Percentiles rank a stretch among this genome's conserved stretches.
These are phyloP conservation scores for Drosophila pseudoobscura DNA, from an alignment of 1,140 invertebrate genomes.

Conservation along the genomic window DNA sequence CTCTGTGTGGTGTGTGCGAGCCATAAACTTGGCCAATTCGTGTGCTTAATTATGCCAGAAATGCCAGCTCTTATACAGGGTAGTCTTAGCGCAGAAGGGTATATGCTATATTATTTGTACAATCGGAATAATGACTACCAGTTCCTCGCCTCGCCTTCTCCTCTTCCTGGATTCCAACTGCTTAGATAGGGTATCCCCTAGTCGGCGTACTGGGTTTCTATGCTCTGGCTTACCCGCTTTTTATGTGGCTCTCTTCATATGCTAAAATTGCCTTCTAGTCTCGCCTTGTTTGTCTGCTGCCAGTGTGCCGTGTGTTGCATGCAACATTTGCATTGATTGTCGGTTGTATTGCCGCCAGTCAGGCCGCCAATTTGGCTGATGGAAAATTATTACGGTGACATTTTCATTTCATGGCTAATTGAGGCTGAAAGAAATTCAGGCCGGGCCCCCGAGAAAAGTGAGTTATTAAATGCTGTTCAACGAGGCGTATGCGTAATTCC, in stretches of 20 bases:
- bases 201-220: too few species aligned
- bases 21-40: constrained; percentile 74
- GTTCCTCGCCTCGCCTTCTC: too few species aligned
- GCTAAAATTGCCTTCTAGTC: constrained; percentile 36
- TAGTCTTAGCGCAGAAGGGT: too few species aligned
- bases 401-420: constrained; percentile 75
- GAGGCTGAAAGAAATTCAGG: constrained; percentile 39
- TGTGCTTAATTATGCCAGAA: constrained; percentile 73
- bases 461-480: constrained; percentile 50
- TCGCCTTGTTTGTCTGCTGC: constrained; percentile 22
- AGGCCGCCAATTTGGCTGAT: constrained; percentile 60
- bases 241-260: constrained; percentile 26
- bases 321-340: constrained; percentile 65
- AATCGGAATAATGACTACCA: too few species aligned
- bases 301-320: constrained; percentile 32
- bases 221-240: neutral
- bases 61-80: constrained; percentile 19
- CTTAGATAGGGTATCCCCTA: too few species aligned
- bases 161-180: too few species aligned
- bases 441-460: constrained; percentile 26
- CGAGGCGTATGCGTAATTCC: constrained; percentile 42
- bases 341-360: constrained; percentile 59
- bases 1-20: constrained; percentile 26
- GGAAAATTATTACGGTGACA: constrained; percentile 75
- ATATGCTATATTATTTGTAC: too few species aligned